Conservation (phyloP, 2,797 vertebrate species). For the Gymnothorax javanicus region DNA sequence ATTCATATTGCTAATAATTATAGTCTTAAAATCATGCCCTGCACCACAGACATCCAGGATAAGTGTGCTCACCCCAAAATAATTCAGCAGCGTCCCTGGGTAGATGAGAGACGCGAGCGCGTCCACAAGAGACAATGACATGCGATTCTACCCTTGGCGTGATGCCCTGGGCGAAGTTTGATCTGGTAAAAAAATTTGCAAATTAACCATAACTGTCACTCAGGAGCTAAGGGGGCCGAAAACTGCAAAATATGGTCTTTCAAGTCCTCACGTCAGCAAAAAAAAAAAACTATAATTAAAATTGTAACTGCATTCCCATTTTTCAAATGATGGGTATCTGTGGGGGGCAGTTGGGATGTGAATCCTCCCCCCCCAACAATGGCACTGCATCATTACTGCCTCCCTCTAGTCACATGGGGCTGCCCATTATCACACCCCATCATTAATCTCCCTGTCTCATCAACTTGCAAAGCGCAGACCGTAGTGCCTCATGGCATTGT, state of each 20-base stretch:
- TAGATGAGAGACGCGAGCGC: constrained; percentile 84
- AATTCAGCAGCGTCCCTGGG: constrained; percentile 82
- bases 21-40: constrained; percentile 73
- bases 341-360: constrained; percentile 97
- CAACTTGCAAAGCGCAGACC: constrained; percentile 99
- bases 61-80: constrained; percentile 75
- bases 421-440: constrained; percentile 98
- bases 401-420: constrained; percentile 96
- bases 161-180: constrained; percentile 86
- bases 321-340: constrained; percentile 99
- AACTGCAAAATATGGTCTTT: constrained; percentile 93
- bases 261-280: constrained; percentile 98
- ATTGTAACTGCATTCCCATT: constrained; percentile 99
- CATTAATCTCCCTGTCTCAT: constrained; percentile 99
- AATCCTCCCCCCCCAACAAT: constrained; percentile 88
- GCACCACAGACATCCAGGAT: constrained; percentile 66
- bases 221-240: constrained; percentile 88
- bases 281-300: constrained; percentile 89
- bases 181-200: constrained; percentile 82
- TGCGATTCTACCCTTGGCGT: constrained; percentile 83
- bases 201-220: constrained; percentile 92
- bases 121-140: constrained; percentile 83
- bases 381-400: constrained; percentile 92
- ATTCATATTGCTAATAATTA: constrained; percentile 79
- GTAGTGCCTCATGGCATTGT: constrained; percentile 97